Conservation (phyloP, 2,113 vertebrate species). For the Megaceryle torquata region DNA sequence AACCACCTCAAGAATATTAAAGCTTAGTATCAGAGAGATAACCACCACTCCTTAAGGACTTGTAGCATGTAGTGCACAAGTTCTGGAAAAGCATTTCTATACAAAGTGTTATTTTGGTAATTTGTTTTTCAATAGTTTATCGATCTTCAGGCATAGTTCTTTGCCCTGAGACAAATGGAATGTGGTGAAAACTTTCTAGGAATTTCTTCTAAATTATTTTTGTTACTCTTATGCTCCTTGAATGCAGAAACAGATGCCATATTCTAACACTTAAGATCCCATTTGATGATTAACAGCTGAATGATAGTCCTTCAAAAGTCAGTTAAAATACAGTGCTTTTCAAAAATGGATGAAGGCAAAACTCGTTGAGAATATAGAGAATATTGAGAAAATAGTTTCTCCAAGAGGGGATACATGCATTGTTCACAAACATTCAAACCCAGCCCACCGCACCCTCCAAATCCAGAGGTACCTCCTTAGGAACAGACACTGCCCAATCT, state of each 20-base stretch:
- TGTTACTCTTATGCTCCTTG: background rate
- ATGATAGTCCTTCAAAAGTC: background rate
- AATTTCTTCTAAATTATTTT: background rate
- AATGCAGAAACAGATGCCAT: background rate
- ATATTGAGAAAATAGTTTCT: background rate
- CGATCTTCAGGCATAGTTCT: background rate
- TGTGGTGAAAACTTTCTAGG: background rate
- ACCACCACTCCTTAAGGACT: background rate
- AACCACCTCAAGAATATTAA: background rate
- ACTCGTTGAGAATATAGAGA: background rate
- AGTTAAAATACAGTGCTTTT: background rate
- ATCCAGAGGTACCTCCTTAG: background rate
- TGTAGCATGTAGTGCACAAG: background rate
- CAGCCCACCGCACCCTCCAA: rapidly evolving
- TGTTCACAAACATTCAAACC: background rate
- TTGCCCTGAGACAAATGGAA: background rate
- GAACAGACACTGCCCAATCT: background rate
- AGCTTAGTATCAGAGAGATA: background rate
- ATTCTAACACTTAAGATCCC: background rate
- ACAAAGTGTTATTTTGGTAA: background rate
- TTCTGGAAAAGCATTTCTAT: background rate
- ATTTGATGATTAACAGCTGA: background rate
- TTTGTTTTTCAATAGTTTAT: background rate
- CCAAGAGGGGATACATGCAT: background rate
- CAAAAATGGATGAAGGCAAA: background rate